A percentile compares a stretch with the other conserved stretches of the same genome.
phyloP scores from a whole-genome alignment of 2,888 invertebrate species.

The Thera obeliscata region DNA sequence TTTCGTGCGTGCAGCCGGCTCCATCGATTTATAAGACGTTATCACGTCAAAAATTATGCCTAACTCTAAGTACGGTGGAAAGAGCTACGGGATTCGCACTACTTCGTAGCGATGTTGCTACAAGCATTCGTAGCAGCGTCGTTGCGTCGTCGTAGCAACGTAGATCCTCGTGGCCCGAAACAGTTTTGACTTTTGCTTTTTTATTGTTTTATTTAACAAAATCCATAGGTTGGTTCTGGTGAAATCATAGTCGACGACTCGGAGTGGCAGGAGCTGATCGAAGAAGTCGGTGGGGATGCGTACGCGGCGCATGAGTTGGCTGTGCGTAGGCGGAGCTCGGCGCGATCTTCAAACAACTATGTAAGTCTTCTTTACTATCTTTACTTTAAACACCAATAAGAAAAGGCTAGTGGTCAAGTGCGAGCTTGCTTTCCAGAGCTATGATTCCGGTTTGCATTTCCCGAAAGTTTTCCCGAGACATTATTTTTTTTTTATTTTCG shows the following conservation, averaged over 20 bases:
- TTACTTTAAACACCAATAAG: no score
- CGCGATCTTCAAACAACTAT: constrained; percentile 66
- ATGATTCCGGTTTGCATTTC: no score
- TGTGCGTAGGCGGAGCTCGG: constrained; percentile 74
- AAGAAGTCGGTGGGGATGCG: constrained; percentile 83
- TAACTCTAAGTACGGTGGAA: no score
- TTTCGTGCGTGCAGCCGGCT: no score
- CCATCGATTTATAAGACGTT: no score
- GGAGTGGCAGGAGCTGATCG: constrained; percentile 92
- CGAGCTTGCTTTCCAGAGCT: no score
- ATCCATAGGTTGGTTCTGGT: constrained; percentile 89
- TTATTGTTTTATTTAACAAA: background rate
- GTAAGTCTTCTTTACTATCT: constrained; percentile 48
- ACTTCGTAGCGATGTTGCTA: background rate
- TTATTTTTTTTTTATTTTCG: no score
- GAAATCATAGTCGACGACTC: constrained; percentile 92
- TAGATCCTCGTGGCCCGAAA: background rate
- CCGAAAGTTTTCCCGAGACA: no score
- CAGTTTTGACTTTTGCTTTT: no score
- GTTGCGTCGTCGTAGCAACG: no score
- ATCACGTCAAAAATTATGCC: no score
- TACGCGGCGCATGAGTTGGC: constrained; percentile 77
- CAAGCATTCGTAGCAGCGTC: background rate
- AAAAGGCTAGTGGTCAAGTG: no score
- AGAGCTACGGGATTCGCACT: background rate